Evolutionary conservation across 2,888 invertebrate species (phyloP).

Genomic region (Agonopterix subpropinquella): DNA sequence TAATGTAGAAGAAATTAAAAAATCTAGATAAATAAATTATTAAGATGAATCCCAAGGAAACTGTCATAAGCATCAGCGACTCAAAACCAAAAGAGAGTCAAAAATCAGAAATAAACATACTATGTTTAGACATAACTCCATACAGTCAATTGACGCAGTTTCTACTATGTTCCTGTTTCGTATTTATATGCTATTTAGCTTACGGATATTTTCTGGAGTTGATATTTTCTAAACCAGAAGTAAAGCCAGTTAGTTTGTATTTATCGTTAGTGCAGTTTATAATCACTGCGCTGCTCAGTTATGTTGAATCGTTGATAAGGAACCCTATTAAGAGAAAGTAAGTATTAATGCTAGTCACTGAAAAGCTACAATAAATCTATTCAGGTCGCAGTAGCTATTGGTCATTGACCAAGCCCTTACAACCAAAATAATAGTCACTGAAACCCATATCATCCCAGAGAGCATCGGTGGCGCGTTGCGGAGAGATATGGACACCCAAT

Average conservation of each 20-base stretch:
- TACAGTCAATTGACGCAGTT: conserved; percentile 83
- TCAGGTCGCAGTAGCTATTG: too few relatives aligned
- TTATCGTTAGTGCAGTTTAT: conserved; percentile 94
- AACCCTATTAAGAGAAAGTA: conserved; percentile 77
- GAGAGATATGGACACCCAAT: too few relatives aligned
- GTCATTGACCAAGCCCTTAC: too few relatives aligned
- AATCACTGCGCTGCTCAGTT: conserved; percentile 88
- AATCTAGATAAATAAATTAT: neutral
- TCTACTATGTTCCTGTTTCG: conserved; percentile 83
- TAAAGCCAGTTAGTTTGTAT: conserved; percentile 93
- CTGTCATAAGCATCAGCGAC: conserved; percentile 48
- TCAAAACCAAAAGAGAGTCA: conserved; percentile 20
- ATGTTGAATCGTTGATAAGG: conserved; percentile 81
- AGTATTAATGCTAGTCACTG: conserved; percentile 30
- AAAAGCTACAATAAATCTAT: too few relatives aligned
- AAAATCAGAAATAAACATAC: conserved; percentile 75
- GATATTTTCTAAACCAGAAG: conserved; percentile 93
- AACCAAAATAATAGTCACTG: too few relatives aligned
- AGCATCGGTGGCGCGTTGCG: too few relatives aligned
- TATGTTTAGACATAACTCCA: conserved; percentile 83
- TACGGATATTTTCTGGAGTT: conserved; percentile 96
- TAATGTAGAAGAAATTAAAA: too few relatives aligned
- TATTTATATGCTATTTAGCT: conserved; percentile 90
- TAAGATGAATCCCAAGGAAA: conserved; percentile 45
- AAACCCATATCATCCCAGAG: too few relatives aligned